These are phyloP conservation scores for Merodon equestris DNA, from an alignment of 2,888 invertebrate species.

Conservation along the genomic window DNA sequence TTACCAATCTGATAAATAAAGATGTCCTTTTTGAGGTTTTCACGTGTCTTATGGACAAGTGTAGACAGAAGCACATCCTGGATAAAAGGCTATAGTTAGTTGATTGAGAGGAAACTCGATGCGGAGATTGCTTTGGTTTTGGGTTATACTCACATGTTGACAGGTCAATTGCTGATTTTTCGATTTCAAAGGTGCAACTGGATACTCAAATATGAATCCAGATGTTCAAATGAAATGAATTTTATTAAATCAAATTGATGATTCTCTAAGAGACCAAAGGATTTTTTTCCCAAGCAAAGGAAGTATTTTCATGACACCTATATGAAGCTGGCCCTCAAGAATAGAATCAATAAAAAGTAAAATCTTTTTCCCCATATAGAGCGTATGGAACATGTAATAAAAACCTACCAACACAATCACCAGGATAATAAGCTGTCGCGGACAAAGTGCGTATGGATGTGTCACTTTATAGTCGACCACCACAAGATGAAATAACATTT, in stretches of 20 bases:
- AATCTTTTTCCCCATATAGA: too few species aligned
- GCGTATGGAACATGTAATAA: conserved; percentile 28
- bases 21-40: conserved; percentile 41
- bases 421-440: conserved; percentile 51
- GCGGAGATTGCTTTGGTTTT: conserved; percentile 58
- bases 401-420: conserved; percentile 23
- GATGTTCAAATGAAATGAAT: conserved; percentile 36
- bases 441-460: conserved; percentile 44
- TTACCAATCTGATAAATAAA: conserved; percentile 38
- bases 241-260: conserved; percentile 1
- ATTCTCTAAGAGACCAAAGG: too few species aligned
- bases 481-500: conserved; percentile 47
- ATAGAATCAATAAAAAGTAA: too few species aligned
- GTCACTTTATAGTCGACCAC: conserved; percentile 37
- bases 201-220: conserved; percentile 38
- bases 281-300: too few species aligned
- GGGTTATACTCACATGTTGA: conserved; percentile 33
- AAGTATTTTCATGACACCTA: too few species aligned
- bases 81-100: conserved; percentile 22
- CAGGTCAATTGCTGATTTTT: conserved; percentile 51
- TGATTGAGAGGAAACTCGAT: conserved; percentile 61
- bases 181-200: conserved; percentile 36
- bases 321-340: too few species aligned
- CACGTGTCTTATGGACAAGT: conserved; percentile 3
- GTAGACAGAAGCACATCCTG: conserved; percentile 7